Conservation (phyloP, 2,113 vertebrate species). For the Haliaeetus leucogaster region DNA sequence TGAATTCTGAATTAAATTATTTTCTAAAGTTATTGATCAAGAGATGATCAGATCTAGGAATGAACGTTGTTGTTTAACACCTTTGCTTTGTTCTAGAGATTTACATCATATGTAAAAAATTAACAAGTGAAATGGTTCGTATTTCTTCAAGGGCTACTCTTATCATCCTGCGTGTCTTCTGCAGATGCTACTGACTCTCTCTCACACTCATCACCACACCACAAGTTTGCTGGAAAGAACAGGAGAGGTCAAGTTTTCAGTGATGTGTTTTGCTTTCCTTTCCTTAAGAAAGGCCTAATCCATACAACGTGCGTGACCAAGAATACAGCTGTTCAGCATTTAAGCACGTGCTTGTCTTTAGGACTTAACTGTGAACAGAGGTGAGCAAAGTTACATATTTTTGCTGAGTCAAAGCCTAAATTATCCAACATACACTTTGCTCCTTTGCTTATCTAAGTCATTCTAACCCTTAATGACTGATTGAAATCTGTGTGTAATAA, state of each 20-base stretch:
- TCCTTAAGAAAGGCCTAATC: not conserved
- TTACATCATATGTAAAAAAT: not conserved
- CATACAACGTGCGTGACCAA: accelerated
- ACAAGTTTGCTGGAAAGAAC: not conserved
- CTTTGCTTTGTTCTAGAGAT: not conserved
- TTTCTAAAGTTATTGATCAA: not conserved
- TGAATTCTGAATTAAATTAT: not conserved
- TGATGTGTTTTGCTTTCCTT: not conserved
- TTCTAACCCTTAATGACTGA: not conserved
- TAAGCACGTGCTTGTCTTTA: not conserved
- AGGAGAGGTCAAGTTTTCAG: not conserved
- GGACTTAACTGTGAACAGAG: not conserved
- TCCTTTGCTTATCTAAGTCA: not conserved
- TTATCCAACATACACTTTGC: not conserved
- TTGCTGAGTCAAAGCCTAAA: not conserved
- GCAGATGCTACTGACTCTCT: not conserved
- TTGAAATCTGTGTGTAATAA: not conserved
- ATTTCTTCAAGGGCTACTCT: not conserved
- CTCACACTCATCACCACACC: not conserved
- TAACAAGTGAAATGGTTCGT: not conserved
- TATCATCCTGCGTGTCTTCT: not conserved
- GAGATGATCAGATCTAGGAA: not conserved
- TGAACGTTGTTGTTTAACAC: not conserved
- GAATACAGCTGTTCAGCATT: not conserved
- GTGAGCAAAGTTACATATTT: not conserved